phyloP scores from a whole-genome alignment of 2,113 vertebrate genomes.

The Siniperca chuatsi region DNA sequence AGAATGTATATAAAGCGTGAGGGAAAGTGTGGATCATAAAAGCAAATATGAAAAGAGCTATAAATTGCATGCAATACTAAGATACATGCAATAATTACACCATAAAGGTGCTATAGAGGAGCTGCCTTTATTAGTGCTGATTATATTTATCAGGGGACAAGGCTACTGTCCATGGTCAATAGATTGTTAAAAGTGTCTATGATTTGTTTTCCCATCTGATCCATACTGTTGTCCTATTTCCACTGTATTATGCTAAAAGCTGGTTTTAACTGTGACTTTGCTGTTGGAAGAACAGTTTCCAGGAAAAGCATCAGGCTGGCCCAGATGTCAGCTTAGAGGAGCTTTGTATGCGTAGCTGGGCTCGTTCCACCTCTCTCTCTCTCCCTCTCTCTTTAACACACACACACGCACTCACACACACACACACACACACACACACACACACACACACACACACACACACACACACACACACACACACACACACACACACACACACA shows the following conservation, averaged over 20 bases:
- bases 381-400: background rate
- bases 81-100: background rate
- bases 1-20: background rate
- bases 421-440: conserved; percentile 40
- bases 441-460: conserved; percentile 52
- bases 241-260: conserved; percentile 60
- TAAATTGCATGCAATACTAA: background rate
- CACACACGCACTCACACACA: background rate
- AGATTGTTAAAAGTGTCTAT: background rate
- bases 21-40: background rate
- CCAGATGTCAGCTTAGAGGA: conserved; percentile 80
- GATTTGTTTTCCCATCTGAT: conserved; percentile 47
- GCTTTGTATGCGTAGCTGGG: conserved; percentile 77
- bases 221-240: conserved; percentile 55
- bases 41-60: background rate
- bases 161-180: background rate
- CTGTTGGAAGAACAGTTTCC: conserved; percentile 70
- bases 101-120: background rate
- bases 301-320: conserved; percentile 75
- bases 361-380: conserved; percentile 53
- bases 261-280: conserved; percentile 64
- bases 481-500: conserved; percentile 46
- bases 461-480: conserved; percentile 44
- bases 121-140: background rate
- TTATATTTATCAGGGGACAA: background rate